Evolutionary conservation across 2,113 vertebrate genomes (phyloP), one percentile per base, ranked within the genome.

Genomic region (Amphiprion ocellaris): DNA sequence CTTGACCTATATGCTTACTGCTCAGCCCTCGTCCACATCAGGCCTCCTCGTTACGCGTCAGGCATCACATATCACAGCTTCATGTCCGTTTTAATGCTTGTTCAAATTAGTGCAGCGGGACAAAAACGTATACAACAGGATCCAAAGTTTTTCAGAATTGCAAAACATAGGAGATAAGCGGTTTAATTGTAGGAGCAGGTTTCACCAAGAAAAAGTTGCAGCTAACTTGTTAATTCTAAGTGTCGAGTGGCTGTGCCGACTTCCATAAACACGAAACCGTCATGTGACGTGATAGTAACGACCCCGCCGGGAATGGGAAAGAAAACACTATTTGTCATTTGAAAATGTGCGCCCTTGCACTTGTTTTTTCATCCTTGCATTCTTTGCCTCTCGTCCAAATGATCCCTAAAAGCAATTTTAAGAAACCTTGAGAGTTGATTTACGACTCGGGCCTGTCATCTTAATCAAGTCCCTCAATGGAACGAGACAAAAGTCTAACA

Each of bases 401-500:
- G 86, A 94, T 92, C 92, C 33, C 92, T 80, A 94, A 93, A 93
- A 93, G 92, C 87, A 92, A 92, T 95, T 94, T 95, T 94, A 90
- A 93, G 89, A 93, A 97, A 94, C 95, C 94, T 96, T 92, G 96
- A 94, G 89, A 93, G 92, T 96, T 98, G 98, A 98, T 99, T 99
- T 97, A 98, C 94, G 86, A 83, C 87, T 60, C 84, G 58, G 93
- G 91, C 95, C 85, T 94, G 94, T 95, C 92, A 94, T 96, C 95
- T 99, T 96, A 96, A 98, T 99, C 97, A 99, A 97, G 96, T 89
- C 94, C 94, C 96, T 99, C 94, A 96, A 96, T 94, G 95, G 96
- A 95, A 95, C 92, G 83, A 94, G 89, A 96, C 97, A 97, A 97
- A 94, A 95, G 95, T 96, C 83, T 85, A 95, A 96, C 95, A 94